A percentile compares a stretch with the other conserved stretches of the same genome.
These are phyloP conservation scores for Erpornis zantholeuca DNA, from an alignment of 2,113 vertebrate genomes.

Conservation along the genomic window DNA sequence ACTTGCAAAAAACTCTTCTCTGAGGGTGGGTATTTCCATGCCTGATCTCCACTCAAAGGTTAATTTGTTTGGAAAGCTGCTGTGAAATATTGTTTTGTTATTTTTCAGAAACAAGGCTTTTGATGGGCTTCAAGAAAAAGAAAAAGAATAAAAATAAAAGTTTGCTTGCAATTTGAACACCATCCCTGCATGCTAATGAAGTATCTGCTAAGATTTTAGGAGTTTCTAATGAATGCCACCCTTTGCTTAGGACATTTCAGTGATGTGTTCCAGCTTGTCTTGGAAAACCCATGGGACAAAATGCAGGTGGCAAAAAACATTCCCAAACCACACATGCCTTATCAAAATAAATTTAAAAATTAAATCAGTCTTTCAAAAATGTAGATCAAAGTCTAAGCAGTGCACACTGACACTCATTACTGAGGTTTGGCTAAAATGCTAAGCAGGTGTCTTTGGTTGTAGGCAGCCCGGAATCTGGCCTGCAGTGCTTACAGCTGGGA, in stretches of 20 bases:
- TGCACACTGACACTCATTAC: background rate
- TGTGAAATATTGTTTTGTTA: background rate
- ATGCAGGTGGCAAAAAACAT: background rate
- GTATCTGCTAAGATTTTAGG: background rate
- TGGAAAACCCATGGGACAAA: background rate
- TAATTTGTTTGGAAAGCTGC: constrained; percentile 37
- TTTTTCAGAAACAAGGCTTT: background rate
- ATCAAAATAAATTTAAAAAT: background rate
- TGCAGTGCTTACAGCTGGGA: background rate
- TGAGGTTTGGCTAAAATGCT: background rate
- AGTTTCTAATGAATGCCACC: background rate
- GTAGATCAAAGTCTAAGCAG: background rate
- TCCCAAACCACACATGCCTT: background rate
- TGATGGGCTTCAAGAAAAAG: background rate
- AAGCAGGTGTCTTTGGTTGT: background rate
- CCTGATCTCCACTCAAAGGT: constrained; percentile 7
- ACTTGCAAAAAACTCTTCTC: background rate
- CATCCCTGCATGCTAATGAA: background rate
- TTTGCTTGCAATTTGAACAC: background rate
- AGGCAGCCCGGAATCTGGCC: background rate
- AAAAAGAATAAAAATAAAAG: background rate
- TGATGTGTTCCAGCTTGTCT: background rate
- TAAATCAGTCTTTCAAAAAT: background rate
- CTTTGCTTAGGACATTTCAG: background rate
- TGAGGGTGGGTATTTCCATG: background rate